These are phyloP conservation scores for Agrenia bidenticulata DNA, from an alignment of 2,888 invertebrate genomes.

Conservation along the genomic window DNA sequence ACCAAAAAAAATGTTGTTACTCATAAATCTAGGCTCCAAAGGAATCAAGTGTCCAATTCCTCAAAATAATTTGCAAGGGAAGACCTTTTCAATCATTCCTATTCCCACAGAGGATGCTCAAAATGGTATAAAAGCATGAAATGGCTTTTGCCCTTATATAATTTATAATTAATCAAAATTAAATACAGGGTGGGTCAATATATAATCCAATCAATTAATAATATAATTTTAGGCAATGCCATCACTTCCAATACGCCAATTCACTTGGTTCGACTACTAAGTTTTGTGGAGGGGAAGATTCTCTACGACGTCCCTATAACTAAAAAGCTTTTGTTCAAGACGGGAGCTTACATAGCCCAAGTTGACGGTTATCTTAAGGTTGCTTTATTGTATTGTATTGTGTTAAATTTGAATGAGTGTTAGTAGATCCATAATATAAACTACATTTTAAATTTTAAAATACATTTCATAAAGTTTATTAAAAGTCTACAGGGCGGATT, in stretches of 20 bases:
- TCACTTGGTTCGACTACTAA: conserved; percentile 74
- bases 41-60: conserved; percentile 70
- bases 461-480: no score
- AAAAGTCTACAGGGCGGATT: no score
- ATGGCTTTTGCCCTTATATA: neutral
- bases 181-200: no score
- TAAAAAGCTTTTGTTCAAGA: conserved; percentile 66
- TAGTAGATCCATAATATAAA: no score
- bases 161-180: conserved; percentile 18
- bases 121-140: conserved; percentile 29
- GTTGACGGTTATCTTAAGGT: conserved; percentile 71
- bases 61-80: conserved; percentile 67
- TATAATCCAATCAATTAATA: no score
- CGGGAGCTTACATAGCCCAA: conserved; percentile 71
- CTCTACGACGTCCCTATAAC: conserved; percentile 65
- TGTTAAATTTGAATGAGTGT: no score
- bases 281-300: conserved; percentile 72
- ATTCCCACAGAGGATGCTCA: conserved; percentile 25
- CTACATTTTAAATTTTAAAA: no score
- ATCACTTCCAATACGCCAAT: no score
- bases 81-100: conserved; percentile 59
- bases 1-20: no score
- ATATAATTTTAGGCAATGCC: no score
- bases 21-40: conserved; percentile 63
- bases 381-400: conserved; percentile 49